Base-by-base conservation (phyloP, 1,140 invertebrate species). In the Acyrthosiphon pisum region DNA sequence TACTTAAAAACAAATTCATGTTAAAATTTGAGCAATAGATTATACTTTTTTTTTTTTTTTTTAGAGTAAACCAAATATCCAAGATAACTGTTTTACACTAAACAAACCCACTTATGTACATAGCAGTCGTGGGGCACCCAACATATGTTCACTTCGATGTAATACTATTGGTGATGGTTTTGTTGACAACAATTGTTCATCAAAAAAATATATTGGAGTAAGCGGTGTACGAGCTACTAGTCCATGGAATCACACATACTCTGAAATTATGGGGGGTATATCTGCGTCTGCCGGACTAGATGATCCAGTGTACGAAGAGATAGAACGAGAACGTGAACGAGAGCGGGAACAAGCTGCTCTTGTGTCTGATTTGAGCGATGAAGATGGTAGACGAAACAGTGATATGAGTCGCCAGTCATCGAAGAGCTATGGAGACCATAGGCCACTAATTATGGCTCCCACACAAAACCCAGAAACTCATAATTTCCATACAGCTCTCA, bases 241-340 rank as follows among this genome's bases (percentile, higher is more conserved):
- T 94, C 94, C 95, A n/a, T 95, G 95, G 94, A 96, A 96, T 94
- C 96, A 97, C 94, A 96, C 96, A 0, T 96, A 96, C 94, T 96
- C 96, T 0, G 96, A 96, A 94, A 96, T 96, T 41, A 56, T 95
- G 96, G 88, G 95, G 95, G 35, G 95, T 95, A 93, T 93, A 93
- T 93, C 91, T 9, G 95, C 95, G 0, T 96, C 95, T 46, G 94
- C 95, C 50, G 94, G 94, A 68, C 95, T 95, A 92, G 97, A 97
- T 94, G 97, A 98, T 94, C 97, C 97, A 0, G 97, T 98, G 3
- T 98, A 98, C 94, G 97, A 98, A 95, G 97, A 98, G 94, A 98
- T 98, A 86, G 97, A 98, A 94, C 96, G 97, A 0, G 94, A 94
- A 87, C 93, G 93, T 1, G 94, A 94, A 37, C 48, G 94, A 41